These are phyloP conservation scores for Quiscalus mexicanus DNA, from an alignment of 2,113 vertebrate genomes.

Conservation along the genomic window DNA sequence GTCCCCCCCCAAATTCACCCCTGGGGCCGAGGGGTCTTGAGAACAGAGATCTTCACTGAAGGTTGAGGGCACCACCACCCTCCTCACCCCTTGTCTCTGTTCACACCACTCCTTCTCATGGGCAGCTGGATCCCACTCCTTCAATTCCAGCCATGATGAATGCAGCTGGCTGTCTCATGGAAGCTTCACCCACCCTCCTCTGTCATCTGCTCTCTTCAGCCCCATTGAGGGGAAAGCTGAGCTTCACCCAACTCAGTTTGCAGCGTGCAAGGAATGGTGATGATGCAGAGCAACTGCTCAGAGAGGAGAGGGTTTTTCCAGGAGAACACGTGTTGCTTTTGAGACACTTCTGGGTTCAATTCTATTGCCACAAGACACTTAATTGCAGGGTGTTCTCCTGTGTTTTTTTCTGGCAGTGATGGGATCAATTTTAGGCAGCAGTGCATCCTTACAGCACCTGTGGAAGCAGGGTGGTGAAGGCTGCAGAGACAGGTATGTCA, in stretches of 20 bases:
- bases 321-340: neutral
- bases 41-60: no score
- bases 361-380: neutral
- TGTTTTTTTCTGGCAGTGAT: neutral
- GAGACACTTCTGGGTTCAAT: neutral
- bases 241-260: rapidly evolving
- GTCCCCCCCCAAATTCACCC: no score
- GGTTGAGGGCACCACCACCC: no score
- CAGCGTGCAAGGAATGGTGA: neutral
- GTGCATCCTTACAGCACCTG: neutral
- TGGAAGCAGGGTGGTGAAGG: neutral
- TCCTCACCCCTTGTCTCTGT: no score
- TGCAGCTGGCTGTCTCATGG: neutral
- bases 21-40: no score
- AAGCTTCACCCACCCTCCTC: neutral
- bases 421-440: neutral
- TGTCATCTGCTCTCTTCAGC: neutral
- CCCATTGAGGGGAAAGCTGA: rapidly evolving
- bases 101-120: no score
- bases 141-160: neutral
- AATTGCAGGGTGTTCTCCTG: neutral
- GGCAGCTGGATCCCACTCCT: neutral
- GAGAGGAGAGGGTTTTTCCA: neutral
- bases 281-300: neutral
- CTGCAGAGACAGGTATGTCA: neutral